Base-by-base conservation (phyloP, 2,113 vertebrate species). In the Osmerus eperlanus region DNA sequence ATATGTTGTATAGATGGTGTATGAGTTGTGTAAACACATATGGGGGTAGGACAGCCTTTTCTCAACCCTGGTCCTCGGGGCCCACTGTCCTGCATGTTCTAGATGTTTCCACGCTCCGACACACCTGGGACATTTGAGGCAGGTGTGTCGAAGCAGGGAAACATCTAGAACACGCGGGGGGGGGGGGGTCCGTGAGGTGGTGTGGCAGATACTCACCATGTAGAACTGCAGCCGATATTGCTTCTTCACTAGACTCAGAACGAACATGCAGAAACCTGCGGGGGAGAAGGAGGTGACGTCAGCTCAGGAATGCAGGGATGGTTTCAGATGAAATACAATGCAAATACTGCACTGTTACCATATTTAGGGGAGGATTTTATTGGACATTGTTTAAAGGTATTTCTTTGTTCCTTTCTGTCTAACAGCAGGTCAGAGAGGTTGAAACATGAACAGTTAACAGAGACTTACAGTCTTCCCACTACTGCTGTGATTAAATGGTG, bases 191-290 rank as follows among this genome's bases (percentile, higher is more conserved):
- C 80, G 65, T 29, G 64, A 71, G 58, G 82, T 3, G 74, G 86
- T 82, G 87, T 63, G 73, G 72, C 83, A 85, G 86, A 94, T 96
- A 98, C 97, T 89, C 90, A 99, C 97, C 97, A 99, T 99, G 81
- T 99, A 99, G 93, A 99, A 99, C 93, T 99, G 97, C 88, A 99
- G 95, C 77, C 97, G 96, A 86, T 98, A 99, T 85, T 98, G 96
- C 87, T 95, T 98, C 96, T 99, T 99, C 94, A 99, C 97, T 94
- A 99, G 94, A 91, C 97, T 99, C 94, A 99, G 92, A 77, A 99
- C 97, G 96, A 99, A 99, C 94, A 99, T 95, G 94, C 97, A 99
- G 95, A 98, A 98, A 91, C 96, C 97, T 99, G 93, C 94, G 92
- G 9, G 56, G 3, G 21, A 11, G 6, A 59, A 21, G n/a, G 11